phyloP scores from a whole-genome alignment of 1,140 invertebrate genomes.

The Dendrolimus punctatus region DNA sequence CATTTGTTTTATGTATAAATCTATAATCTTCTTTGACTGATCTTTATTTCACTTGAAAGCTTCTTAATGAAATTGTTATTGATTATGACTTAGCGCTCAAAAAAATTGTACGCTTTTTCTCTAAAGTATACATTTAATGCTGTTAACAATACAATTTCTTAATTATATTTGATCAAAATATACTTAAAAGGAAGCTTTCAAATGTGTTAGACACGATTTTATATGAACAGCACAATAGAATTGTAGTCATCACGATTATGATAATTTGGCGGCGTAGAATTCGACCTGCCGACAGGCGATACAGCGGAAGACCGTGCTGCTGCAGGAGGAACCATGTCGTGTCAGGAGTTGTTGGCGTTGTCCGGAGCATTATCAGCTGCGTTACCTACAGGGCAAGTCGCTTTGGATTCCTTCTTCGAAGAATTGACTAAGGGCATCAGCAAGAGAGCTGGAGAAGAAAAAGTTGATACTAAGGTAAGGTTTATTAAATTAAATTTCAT shows the following conservation, averaged over 20 bases:
- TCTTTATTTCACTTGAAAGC: conserved; percentile 10
- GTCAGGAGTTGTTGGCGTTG: conserved; percentile 91
- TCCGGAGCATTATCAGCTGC: conserved; percentile 93
- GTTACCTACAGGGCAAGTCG: conserved; percentile 89
- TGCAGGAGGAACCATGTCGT: conserved; percentile 80
- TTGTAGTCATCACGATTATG: conserved; percentile 29
- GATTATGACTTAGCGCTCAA: background rate
- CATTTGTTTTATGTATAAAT: conserved; percentile 9
- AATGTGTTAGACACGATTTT: too few relatives aligned
- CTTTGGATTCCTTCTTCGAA: conserved; percentile 85
- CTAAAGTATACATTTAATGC: too few relatives aligned
- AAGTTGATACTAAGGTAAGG: conserved; percentile 52
- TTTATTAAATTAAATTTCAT: background rate
- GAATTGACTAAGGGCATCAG: conserved; percentile 82
- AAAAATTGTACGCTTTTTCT: too few relatives aligned
- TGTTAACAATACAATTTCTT: too few relatives aligned
- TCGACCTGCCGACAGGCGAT: conserved; percentile 63
- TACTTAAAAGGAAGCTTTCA: too few relatives aligned
- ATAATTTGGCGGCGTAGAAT: conserved; percentile 53
- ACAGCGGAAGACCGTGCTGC: conserved; percentile 52
- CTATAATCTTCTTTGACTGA: conserved; percentile 10
- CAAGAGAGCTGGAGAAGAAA: conserved; percentile 62
- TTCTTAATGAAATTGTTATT: conserved; percentile 5
- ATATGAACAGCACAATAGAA: background rate
- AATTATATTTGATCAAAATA: too few relatives aligned